Conservation (phyloP, 2,888 invertebrate genomes). For the Apamea sordens region DNA sequence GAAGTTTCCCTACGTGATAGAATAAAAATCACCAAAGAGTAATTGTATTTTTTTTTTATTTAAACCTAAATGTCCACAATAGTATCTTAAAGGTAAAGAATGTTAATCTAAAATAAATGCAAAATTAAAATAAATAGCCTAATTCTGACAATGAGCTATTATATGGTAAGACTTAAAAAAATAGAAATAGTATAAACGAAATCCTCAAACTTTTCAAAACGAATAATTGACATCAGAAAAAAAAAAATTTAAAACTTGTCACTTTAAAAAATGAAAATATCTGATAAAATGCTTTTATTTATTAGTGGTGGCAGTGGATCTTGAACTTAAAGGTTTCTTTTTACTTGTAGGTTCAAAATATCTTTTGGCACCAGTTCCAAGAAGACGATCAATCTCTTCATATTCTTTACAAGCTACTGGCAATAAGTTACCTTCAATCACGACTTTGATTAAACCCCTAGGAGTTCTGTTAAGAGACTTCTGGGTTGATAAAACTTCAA, state of each 20-base stretch:
- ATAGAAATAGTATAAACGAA: too few relatives aligned
- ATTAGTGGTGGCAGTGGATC: too few relatives aligned
- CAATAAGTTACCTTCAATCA: slow-evolving; percentile 79
- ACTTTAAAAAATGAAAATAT: background rate
- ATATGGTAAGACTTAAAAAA: too few relatives aligned
- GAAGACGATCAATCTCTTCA: slow-evolving; percentile 69
- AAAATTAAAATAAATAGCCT: too few relatives aligned
- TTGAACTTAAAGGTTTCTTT: background rate
- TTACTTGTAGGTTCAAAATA: background rate
- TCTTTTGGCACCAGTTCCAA: background rate
- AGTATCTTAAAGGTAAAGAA: background rate
- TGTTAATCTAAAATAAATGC: background rate
- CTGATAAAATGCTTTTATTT: background rate
- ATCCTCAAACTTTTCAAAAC: too few relatives aligned
- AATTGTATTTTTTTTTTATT: background rate
- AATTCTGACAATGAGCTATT: too few relatives aligned
- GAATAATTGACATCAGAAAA: too few relatives aligned
- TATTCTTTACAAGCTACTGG: slow-evolving; percentile 69
- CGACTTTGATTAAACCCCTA: slow-evolving; percentile 76
- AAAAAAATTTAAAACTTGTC: background rate
- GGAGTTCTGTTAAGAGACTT: slow-evolving; percentile 70
- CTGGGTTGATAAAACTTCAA: slow-evolving; percentile 73
- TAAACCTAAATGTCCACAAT: background rate
- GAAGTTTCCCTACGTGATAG: background rate
- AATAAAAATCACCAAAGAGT: background rate